Conservation (phyloP, 2,888 invertebrate genomes). For the Tineola bisselliella region DNA sequence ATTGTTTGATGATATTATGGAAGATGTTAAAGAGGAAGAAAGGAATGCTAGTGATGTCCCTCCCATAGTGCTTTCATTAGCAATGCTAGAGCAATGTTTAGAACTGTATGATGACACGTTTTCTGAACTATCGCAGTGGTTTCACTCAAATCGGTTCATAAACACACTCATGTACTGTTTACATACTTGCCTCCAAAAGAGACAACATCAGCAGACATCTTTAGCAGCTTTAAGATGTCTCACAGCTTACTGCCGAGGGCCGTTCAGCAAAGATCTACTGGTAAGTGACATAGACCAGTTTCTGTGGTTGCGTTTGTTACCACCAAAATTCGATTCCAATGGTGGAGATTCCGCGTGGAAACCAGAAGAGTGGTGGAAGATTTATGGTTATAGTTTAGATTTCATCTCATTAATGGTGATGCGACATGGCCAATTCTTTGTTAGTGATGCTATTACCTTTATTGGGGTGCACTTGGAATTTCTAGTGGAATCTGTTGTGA, state of each 20-base stretch:
- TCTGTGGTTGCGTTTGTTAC: conserved; percentile 69
- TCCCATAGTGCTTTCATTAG: conserved; percentile 50
- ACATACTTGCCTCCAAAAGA: conserved; percentile 58
- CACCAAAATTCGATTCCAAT: conserved; percentile 61
- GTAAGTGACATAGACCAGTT: conserved; percentile 68
- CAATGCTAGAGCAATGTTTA: conserved; percentile 58
- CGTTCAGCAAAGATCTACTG: conserved; percentile 66
- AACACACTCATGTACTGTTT: conserved; percentile 67
- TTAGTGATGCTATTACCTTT: conserved; percentile 68
- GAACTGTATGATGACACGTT: conserved; percentile 64
- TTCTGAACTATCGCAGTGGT: conserved; percentile 60
- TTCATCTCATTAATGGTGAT: conserved; percentile 69
- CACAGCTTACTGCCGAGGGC: conserved; percentile 67
- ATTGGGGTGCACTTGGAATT: conserved; percentile 72
- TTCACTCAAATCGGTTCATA: conserved; percentile 67
- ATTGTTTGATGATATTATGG: conserved; percentile 42
- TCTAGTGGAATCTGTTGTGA: conserved; percentile 67
- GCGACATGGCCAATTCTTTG: conserved; percentile 68
- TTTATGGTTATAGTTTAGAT: conserved; percentile 69
- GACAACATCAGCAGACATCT: conserved; percentile 55
- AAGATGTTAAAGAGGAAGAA: conserved; percentile 22
- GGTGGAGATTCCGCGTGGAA: conserved; percentile 46
- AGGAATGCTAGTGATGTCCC: conserved; percentile 38
- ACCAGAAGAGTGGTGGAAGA: conserved; percentile 71
- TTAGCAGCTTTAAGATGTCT: conserved; percentile 64